A percentile compares a stretch with the other conserved stretches of the same genome.
phyloP scores from a whole-genome alignment of 2,797 vertebrate species.

The Sphenopsis melanotis region DNA sequence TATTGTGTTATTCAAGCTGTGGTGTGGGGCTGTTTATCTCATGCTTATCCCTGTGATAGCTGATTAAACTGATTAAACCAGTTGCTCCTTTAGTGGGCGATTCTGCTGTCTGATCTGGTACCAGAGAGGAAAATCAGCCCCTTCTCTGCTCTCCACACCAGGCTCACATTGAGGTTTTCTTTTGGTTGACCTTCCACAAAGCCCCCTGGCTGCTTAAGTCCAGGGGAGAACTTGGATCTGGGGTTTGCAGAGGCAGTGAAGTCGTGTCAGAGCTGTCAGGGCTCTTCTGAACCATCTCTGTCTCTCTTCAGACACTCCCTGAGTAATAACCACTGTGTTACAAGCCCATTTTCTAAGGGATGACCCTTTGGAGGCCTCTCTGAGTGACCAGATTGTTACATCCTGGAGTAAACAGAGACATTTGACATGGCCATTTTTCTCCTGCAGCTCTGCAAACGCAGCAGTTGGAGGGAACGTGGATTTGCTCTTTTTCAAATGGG shows the following conservation, averaged over 20 bases:
- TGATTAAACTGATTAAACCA: conserved; percentile 52
- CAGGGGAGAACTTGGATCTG: background rate
- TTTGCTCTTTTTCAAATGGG: background rate
- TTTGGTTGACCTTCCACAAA: background rate
- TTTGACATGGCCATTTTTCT: background rate
- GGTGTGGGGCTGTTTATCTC: conserved; percentile 37
- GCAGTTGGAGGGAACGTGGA: background rate
- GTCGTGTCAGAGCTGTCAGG: fast-evolving
- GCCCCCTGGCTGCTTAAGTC: background rate
- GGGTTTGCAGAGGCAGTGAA: background rate
- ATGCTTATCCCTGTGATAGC: conserved; percentile 39
- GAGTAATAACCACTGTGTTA: background rate
- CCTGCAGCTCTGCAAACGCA: background rate
- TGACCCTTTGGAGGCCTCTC: background rate
- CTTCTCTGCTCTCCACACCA: background rate
- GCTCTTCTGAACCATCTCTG: background rate
- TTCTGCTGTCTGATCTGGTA: background rate
- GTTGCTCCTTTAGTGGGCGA: background rate
- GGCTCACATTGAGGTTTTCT: background rate
- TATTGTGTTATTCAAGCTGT: conserved; percentile 38
- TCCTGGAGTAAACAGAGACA: background rate
- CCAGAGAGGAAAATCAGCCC: background rate
- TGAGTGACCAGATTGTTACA: background rate
- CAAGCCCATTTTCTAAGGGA: background rate
- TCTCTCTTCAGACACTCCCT: background rate